Evolutionary conservation across 1,140 invertebrate species (phyloP).

Genomic region (Papilio polytes): DNA sequence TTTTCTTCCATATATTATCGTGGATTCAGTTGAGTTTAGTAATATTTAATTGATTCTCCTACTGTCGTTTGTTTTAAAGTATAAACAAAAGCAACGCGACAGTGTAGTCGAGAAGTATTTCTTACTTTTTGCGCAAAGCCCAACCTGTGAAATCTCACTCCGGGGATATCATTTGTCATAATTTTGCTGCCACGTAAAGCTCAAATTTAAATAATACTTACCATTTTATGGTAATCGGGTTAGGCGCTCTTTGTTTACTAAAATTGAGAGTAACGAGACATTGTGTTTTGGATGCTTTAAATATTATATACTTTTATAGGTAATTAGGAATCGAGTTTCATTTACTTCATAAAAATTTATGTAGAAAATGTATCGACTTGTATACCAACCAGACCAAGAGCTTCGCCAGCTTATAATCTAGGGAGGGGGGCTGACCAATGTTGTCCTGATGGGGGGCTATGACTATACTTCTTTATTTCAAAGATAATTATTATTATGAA

Average conservation of each 20-base stretch:
- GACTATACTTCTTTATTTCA: no score
- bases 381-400: no score
- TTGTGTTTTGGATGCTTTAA: constrained; percentile 26
- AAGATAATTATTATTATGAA: no score
- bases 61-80: neutral
- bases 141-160: constrained; percentile 68
- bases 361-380: neutral
- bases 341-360: neutral
- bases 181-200: constrained; percentile 65
- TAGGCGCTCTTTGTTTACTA: constrained; percentile 42
- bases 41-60: neutral
- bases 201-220: constrained; percentile 61
- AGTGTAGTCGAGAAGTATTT: constrained; percentile 64
- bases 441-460: no score
- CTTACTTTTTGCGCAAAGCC: constrained; percentile 62
- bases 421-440: no score
- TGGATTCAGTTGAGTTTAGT: neutral
- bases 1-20: neutral
- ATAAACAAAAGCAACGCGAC: constrained; percentile 46
- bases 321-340: neutral
- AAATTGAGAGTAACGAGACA: constrained; percentile 35
- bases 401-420: no score
- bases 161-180: constrained; percentile 78
- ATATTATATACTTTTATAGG: neutral
- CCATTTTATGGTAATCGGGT: constrained; percentile 45